phyloP scores from a whole-genome alignment of 1,140 invertebrate genomes.

The Chironomus striatipennis region DNA sequence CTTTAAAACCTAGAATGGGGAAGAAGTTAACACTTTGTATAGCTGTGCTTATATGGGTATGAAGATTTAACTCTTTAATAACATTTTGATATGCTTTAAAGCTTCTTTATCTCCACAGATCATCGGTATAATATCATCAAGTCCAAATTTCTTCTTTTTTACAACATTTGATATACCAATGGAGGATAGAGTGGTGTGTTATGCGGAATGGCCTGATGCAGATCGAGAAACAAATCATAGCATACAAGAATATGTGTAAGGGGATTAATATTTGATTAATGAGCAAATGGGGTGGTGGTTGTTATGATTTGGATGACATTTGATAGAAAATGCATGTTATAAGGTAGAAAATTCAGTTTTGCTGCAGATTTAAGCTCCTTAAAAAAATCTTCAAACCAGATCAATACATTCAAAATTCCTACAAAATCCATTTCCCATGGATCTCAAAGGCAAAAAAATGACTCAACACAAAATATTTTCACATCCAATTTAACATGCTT shows the following conservation, averaged over 20 bases:
- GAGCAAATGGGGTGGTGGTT: too few relatives aligned
- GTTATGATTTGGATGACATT: too few relatives aligned
- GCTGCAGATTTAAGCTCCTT: too few relatives aligned
- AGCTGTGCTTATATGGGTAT: slow-evolving; percentile 71
- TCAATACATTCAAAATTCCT: too few relatives aligned
- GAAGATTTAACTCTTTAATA: slow-evolving; percentile 27
- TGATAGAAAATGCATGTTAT: too few relatives aligned
- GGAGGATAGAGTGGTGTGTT: slow-evolving; percentile 64
- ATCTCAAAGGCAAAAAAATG: too few relatives aligned
- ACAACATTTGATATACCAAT: slow-evolving; percentile 52
- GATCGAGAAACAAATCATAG: slow-evolving; percentile 50
- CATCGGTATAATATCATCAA: slow-evolving; percentile 60
- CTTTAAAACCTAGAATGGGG: slow-evolving; percentile 74
- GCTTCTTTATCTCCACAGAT: slow-evolving; percentile 23
- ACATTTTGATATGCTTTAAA: neutral
- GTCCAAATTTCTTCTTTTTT: slow-evolving; percentile 76
- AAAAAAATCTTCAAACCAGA: too few relatives aligned
- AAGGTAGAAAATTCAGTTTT: too few relatives aligned
- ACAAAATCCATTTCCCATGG: too few relatives aligned
- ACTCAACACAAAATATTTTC: too few relatives aligned
- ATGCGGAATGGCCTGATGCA: slow-evolving; percentile 73
- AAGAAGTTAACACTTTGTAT: slow-evolving; percentile 70
- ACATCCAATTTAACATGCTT: too few relatives aligned
- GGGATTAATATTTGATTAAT: slow-evolving; percentile 30
- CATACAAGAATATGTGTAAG: slow-evolving; percentile 71